Evolutionary conservation across 1,140 invertebrate species (phyloP).

Genomic region (Arctopsyche grandis): DNA sequence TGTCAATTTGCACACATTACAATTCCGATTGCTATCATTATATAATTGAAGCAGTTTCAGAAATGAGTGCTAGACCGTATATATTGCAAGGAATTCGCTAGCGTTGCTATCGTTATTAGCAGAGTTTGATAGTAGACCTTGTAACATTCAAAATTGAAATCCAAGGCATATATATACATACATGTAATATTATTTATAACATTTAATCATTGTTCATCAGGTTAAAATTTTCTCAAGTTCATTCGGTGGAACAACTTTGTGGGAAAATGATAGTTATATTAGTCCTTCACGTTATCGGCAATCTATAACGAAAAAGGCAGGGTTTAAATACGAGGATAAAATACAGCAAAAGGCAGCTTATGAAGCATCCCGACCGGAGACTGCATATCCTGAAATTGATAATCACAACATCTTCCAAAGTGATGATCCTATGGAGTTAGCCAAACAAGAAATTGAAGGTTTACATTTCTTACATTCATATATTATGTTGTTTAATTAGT

Average conservation of each 20-base stretch:
- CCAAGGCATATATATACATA: too few relatives aligned
- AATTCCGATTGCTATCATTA: too few relatives aligned
- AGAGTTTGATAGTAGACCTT: constrained; percentile 39
- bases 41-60: not conserved
- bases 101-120: not conserved
- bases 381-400: constrained; percentile 72
- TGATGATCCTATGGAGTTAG: constrained; percentile 61
- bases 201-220: constrained; percentile 54
- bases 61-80: constrained; percentile 10
- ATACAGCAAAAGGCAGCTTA: constrained; percentile 82
- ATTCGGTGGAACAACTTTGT: constrained; percentile 91
- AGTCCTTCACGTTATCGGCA: constrained; percentile 87
- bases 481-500: constrained; percentile 13
- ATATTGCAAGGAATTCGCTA: constrained; percentile 33
- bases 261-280: constrained; percentile 93
- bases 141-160: not conserved
- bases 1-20: constrained; percentile 2
- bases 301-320: constrained; percentile 74
- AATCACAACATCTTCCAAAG: constrained; percentile 64
- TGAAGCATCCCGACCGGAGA: constrained; percentile 75
- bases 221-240: constrained; percentile 89
- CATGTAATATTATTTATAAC: not conserved
- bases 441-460: constrained; percentile 59
- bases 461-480: constrained; percentile 9
- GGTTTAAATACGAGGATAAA: constrained; percentile 80